Percentiles rank a stretch among this genome's conserved stretches.
These are phyloP conservation scores for Chionodraco myersi DNA, from an alignment of 2,113 vertebrate genomes.

Conservation along the genomic window DNA sequence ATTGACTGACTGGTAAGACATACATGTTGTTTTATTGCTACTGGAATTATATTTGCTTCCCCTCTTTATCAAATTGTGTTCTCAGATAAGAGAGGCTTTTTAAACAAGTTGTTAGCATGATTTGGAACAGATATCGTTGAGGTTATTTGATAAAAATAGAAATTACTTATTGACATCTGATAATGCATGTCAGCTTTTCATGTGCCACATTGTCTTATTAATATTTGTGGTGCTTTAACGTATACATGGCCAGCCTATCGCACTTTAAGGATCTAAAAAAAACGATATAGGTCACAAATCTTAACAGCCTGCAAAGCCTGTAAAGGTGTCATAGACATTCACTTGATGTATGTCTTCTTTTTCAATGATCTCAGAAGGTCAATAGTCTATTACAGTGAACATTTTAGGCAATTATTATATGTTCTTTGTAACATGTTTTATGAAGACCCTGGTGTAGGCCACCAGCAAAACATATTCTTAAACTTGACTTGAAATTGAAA, in stretches of 20 bases:
- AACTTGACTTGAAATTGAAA: neutral
- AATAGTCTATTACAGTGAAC: neutral
- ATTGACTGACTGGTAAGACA: neutral
- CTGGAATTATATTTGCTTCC: conserved; percentile 18
- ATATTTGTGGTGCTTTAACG: neutral
- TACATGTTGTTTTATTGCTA: conserved; percentile 33
- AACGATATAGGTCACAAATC: neutral
- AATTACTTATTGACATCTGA: conserved; percentile 1
- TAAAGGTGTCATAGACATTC: neutral
- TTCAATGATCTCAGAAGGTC: neutral
- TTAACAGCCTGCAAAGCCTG: neutral
- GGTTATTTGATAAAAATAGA: conserved; percentile 5
- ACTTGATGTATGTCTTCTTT: no score
- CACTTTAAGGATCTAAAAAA: neutral
- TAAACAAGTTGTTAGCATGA: neutral
- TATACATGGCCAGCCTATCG: neutral
- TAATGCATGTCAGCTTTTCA: conserved; percentile 5
- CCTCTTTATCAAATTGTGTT: neutral
- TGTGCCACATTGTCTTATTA: neutral
- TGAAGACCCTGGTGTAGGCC: neutral
- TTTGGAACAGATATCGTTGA: neutral
- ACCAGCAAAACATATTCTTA: neutral
- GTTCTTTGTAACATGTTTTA: neutral
- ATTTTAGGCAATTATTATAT: neutral
- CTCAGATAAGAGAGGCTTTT: conserved; percentile 24